Evolutionary conservation across 2,888 invertebrate genomes (phyloP).

Genomic region (Lochmaea crataegi): DNA sequence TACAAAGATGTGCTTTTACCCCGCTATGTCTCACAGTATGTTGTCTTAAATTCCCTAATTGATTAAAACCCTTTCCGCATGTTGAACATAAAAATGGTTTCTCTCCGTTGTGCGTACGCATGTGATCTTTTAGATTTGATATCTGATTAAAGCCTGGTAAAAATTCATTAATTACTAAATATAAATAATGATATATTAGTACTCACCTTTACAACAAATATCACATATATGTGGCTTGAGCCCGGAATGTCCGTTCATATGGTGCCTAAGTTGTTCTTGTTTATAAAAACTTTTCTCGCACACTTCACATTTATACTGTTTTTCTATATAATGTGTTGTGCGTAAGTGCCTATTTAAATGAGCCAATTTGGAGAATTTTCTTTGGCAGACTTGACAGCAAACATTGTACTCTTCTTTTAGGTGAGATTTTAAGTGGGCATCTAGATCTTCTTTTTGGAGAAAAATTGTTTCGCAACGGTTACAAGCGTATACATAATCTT

Average conservation of each 20-base stretch:
- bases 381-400: constrained; percentile 68
- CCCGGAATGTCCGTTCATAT: constrained; percentile 71
- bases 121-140: constrained; percentile 65
- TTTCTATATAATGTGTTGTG: constrained; percentile 68
- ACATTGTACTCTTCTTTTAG: constrained; percentile 50
- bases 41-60: constrained; percentile 63
- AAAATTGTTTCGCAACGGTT: constrained; percentile 47
- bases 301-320: constrained; percentile 68
- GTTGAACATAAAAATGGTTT: constrained; percentile 64
- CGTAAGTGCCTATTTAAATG: constrained; percentile 68
- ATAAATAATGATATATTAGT: background rate
- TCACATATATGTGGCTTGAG: constrained; percentile 70
- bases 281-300: constrained; percentile 72
- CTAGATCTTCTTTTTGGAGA: constrained; percentile 50
- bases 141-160: constrained; percentile 65
- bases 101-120: constrained; percentile 65
- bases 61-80: constrained; percentile 66
- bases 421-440: constrained; percentile 48
- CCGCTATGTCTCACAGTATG: constrained; percentile 65
- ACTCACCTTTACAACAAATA: constrained; percentile 69
- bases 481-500: constrained; percentile 49
- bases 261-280: constrained; percentile 69
- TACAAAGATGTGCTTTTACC: constrained; percentile 65
- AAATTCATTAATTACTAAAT: background rate
- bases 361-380: constrained; percentile 67